Conservation (phyloP, 1,140 invertebrate species). For the Polypedilum pembai region DNA sequence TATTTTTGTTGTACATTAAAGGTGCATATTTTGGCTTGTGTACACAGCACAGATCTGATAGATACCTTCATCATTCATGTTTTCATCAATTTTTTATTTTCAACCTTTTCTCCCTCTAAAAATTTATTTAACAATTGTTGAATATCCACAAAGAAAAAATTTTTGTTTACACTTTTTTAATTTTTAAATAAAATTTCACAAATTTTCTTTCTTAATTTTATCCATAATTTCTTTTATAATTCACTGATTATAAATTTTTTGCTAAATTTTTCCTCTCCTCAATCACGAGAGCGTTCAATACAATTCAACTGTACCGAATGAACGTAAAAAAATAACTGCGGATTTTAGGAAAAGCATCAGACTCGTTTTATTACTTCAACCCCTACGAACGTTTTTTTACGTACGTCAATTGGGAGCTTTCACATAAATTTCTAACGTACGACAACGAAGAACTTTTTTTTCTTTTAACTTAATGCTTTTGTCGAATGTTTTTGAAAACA, state of each 20-base stretch:
- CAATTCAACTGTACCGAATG: neutral
- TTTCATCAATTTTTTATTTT: conserved; percentile 7
- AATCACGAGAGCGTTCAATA: neutral
- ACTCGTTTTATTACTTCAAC: conserved; percentile 18
- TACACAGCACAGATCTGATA: too few species aligned
- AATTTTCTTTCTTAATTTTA: too few species aligned
- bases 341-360: conserved; percentile 8
- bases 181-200: too few species aligned
- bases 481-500: neutral
- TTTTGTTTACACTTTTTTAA: too few species aligned
- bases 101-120: neutral
- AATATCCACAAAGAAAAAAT: too few species aligned
- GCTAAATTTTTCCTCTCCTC: too few species aligned
- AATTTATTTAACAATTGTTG: too few species aligned
- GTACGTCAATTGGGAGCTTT: neutral
- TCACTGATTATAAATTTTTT: too few species aligned
- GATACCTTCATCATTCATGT: conserved; percentile 11
- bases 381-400: neutral
- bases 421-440: neutral
- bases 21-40: too few species aligned
- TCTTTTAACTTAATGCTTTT: neutral
- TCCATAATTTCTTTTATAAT: too few species aligned
- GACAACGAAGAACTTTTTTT: neutral
- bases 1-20: too few species aligned
- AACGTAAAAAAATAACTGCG: conserved; percentile 27